Base-by-base conservation (phyloP, 2,113 vertebrate genomes). In the Donacobius atricapilla region DNA sequence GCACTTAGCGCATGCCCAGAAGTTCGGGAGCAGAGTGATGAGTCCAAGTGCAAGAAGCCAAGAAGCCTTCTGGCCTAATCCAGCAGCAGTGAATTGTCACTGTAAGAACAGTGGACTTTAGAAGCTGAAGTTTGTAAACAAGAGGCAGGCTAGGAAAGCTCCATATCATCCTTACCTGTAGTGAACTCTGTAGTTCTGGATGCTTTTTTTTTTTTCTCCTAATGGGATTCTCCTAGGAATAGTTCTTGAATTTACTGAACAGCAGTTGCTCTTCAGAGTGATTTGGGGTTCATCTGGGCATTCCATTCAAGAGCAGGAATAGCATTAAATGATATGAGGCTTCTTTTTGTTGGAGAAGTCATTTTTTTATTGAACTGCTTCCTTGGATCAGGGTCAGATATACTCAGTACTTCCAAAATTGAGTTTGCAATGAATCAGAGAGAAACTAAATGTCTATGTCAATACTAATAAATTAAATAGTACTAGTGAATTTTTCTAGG, bases 381-480 rank as follows among this genome's bases (percentile, higher is more conserved):
- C 37, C 47, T 73, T 68, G 69, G 44, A 89, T 58, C 22, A 19
- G 44, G 56, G 65, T 72, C 72, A 83, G 64, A 48, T 82, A 40
- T 30, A 75, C 15, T 48, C 0, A 0, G 13, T 58, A 22, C 31
- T 82, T 71, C 61, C 61, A 91, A 87, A 89, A 75, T 7, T 56
- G 42, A 73, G 13, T 89, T 92, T 89, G 50, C 68, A 94, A 24
- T 92, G 76, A 83, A 90, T 86, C 83, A 73, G 35, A 0, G 0
- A 89, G 76, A 88, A 93, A 89, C 31, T 69, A 85, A 65, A 53
- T 5, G 11, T 28, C 54, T 89, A 28, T 75, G 42, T 92, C 72
- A 90, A 88, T 88, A 58, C 15, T 70, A 69, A 83, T 72, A 93
- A 93, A 91, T 90, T 63, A 80, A 90, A 71, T 39, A 81, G 30